phyloP scores from a whole-genome alignment of 2,888 invertebrate species.

The Nezara viridula region DNA sequence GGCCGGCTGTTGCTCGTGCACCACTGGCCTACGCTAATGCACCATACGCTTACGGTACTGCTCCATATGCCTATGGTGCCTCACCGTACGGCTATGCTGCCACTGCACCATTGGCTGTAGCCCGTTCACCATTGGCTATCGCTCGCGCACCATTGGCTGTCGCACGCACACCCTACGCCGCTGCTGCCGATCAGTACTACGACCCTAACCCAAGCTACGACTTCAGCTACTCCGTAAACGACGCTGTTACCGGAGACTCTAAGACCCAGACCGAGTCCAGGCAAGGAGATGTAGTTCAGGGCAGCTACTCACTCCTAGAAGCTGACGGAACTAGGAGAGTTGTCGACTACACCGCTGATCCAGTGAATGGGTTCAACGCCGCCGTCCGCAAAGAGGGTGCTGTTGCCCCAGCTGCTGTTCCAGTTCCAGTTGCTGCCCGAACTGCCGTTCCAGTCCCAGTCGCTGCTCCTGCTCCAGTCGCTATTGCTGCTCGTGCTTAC shows the following conservation, averaged over 20 bases:
- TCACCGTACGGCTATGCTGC: conserved; percentile 1
- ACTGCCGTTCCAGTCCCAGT: conserved; percentile 34
- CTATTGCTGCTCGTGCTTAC: conserved; percentile 5
- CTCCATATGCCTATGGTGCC: not conserved
- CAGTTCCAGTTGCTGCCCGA: not conserved
- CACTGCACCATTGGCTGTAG: not conserved
- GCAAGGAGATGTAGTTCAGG: conserved; percentile 47
- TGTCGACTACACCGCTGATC: conserved; percentile 22
- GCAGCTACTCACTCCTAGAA: conserved; percentile 21
- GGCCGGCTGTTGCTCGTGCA: not conserved
- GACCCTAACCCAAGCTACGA: conserved; percentile 47
- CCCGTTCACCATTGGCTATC: not conserved
- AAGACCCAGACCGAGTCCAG: conserved; percentile 11
- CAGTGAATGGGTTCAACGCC: conserved; percentile 42
- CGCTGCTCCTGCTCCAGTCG: conserved; percentile 44
- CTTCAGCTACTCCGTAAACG: conserved; percentile 43
- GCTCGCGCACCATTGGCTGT: not conserved
- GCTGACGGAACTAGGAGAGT: conserved; percentile 23
- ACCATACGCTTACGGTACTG: not conserved
- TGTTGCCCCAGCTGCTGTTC: not conserved
- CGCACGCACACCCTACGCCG: not conserved
- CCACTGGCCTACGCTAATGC: not conserved
- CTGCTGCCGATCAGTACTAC: conserved; percentile 27
- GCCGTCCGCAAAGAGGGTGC: not conserved
- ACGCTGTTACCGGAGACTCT: conserved; percentile 11